Conservation (phyloP, 1,140 invertebrate genomes). For the Drosophila pruinosa region DNA sequence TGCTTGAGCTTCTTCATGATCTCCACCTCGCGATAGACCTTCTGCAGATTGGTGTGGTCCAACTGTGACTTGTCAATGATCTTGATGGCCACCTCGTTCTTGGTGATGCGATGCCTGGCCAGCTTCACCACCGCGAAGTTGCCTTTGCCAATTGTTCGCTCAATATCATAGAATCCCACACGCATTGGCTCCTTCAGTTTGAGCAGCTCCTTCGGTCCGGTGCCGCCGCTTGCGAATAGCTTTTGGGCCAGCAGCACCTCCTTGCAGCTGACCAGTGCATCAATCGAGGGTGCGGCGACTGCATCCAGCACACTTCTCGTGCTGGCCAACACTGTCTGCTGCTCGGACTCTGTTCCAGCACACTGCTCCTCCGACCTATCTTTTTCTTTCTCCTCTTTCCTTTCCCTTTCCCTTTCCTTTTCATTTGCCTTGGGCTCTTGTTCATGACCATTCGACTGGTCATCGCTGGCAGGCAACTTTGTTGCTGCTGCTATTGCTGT, state of each 20-base stretch:
- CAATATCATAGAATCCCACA: slow-evolving; percentile 98
- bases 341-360: slow-evolving; percentile 7
- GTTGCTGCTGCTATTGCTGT: background rate
- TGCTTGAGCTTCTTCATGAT: slow-evolving; percentile 98
- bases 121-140: slow-evolving; percentile 99
- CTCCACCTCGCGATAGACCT: slow-evolving; percentile 99
- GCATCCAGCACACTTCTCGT: slow-evolving; percentile 9
- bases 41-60: slow-evolving; percentile 97
- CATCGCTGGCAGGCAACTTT: background rate
- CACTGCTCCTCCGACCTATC: background rate
- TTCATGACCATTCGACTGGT: background rate
- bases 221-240: slow-evolving; percentile 52
- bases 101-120: slow-evolving; percentile 98
- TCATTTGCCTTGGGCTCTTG: background rate
- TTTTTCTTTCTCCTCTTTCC: background rate
- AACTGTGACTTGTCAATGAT: slow-evolving; percentile 98
- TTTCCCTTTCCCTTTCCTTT: background rate
- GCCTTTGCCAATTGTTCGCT: slow-evolving; percentile 98
- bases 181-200: slow-evolving; percentile 87
- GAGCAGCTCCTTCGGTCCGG: slow-evolving; percentile 56
- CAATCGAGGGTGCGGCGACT: slow-evolving; percentile 46
- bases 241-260: slow-evolving; percentile 69
- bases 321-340: slow-evolving; percentile 6
- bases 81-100: slow-evolving; percentile 99
- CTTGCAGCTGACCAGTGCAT: slow-evolving; percentile 65